These are phyloP conservation scores for Hypselothyrea guttata DNA, from an alignment of 2,888 invertebrate genomes.

Conservation along the genomic window DNA sequence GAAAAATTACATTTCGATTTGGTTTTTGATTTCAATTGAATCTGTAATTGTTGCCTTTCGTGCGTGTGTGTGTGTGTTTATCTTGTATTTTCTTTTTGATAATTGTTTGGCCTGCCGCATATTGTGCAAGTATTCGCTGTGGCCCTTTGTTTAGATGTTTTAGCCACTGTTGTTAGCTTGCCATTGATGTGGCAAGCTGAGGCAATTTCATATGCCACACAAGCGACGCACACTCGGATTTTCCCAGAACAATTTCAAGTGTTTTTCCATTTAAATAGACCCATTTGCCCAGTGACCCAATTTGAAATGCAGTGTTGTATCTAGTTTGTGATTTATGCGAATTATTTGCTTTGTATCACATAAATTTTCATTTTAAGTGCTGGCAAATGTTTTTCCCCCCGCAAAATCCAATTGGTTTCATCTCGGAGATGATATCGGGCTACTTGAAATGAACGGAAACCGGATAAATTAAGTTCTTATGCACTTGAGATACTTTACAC, in stretches of 20 bases:
- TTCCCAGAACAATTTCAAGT: conserved; percentile 44
- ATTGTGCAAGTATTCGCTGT: conserved; percentile 40
- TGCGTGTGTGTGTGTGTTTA: conserved; percentile 59
- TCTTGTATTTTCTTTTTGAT: conserved; percentile 37
- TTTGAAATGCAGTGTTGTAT: conserved; percentile 24
- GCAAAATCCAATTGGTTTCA: conserved; percentile 20
- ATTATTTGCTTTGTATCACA: conserved; percentile 53
- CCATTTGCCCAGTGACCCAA: conserved; percentile 54
- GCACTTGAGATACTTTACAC: conserved; percentile 28
- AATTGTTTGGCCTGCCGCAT: conserved; percentile 25
- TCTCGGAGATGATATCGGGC: conserved; percentile 21
- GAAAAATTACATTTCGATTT: conserved; percentile 50
- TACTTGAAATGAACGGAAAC: conserved; percentile 26
- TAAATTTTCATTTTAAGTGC: conserved; percentile 44
- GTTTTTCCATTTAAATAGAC: conserved; percentile 61
- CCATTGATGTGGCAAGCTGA: conserved; percentile 46
- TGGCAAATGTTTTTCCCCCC: too few species aligned
- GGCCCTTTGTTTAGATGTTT: conserved; percentile 39
- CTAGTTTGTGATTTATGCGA: conserved; percentile 65
- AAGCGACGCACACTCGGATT: conserved; percentile 19
- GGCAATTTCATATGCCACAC: conserved; percentile 36
- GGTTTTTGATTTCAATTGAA: conserved; percentile 71
- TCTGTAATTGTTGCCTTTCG: conserved; percentile 67
- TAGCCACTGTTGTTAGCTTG: conserved; percentile 31
- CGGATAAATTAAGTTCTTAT: conserved; percentile 35